Percentiles rank a stretch among this genome's conserved stretches.
Conservation (phyloP, 1,140 invertebrate genomes). For the Teleogryllus occipitalis region DNA sequence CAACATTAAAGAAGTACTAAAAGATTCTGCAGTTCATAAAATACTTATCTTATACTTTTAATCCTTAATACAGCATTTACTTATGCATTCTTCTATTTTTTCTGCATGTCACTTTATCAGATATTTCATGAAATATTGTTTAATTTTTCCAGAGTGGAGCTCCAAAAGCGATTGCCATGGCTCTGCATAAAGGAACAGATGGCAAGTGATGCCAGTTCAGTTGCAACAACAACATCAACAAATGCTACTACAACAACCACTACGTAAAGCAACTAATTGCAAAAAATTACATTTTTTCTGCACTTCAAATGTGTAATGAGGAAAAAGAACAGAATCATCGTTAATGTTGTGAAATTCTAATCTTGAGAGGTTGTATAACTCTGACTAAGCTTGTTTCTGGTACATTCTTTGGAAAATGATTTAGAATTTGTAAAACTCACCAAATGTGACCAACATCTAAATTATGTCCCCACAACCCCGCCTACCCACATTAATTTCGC, state of each 20-base stretch:
- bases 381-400: no score
- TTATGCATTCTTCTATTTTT: neutral
- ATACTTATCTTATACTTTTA: neutral
- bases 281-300: neutral
- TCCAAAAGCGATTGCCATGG: slow-evolving; percentile 53
- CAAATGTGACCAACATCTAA: no score
- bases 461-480: no score
- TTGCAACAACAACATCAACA: slow-evolving; percentile 8
- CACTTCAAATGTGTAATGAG: no score
- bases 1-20: neutral
- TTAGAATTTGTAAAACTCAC: no score
- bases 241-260: neutral
- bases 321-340: no score
- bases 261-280: neutral
- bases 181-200: slow-evolving; percentile 50
- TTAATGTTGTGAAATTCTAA: no score
- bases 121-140: neutral
- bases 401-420: no score
- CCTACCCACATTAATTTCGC: no score
- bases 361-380: no score
- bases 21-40: neutral
- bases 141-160: slow-evolving; percentile 40
- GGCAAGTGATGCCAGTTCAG: slow-evolving; percentile 21
- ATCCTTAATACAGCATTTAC: neutral
- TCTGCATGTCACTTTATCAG: neutral